phyloP scores from a whole-genome alignment of 2,113 vertebrate species.

The Cyanoliseus patagonus region DNA sequence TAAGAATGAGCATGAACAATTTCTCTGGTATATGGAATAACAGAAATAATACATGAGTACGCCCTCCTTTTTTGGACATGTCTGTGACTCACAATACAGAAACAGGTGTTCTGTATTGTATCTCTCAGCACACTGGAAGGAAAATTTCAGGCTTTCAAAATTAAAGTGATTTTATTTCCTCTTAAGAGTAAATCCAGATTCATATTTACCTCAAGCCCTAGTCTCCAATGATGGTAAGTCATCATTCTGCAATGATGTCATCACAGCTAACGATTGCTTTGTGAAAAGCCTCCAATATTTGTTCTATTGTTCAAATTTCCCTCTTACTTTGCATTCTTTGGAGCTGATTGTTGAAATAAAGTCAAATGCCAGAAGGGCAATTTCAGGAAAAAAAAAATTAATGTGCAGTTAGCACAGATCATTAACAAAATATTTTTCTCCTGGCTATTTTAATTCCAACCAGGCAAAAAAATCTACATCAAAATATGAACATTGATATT shows the following conservation, averaged over 20 bases:
- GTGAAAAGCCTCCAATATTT: not conserved
- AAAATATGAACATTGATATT: not conserved
- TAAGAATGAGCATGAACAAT: not conserved
- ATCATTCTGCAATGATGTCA: not conserved
- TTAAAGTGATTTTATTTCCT: not conserved
- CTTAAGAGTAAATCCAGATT: not conserved
- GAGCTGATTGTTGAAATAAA: not conserved
- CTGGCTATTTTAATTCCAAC: not conserved
- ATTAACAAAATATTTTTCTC: slow-evolving; percentile 4
- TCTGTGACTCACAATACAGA: not conserved
- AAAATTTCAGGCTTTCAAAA: not conserved
- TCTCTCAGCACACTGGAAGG: not conserved
- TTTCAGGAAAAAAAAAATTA: not conserved
- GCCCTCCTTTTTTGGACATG: not conserved
- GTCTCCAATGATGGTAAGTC: not conserved
- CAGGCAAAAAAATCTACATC: not conserved
- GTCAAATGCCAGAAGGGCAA: not conserved
- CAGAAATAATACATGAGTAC: not conserved
- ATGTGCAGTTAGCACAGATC: not conserved
- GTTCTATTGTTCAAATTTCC: not conserved
- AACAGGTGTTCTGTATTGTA: not conserved
- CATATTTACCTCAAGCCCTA: not conserved
- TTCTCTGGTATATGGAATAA: not conserved
- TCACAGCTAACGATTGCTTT: not conserved
- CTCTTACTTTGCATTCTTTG: not conserved